Conservation (phyloP, 2,888 invertebrate genomes). For the Cactoblastis cactorum region DNA sequence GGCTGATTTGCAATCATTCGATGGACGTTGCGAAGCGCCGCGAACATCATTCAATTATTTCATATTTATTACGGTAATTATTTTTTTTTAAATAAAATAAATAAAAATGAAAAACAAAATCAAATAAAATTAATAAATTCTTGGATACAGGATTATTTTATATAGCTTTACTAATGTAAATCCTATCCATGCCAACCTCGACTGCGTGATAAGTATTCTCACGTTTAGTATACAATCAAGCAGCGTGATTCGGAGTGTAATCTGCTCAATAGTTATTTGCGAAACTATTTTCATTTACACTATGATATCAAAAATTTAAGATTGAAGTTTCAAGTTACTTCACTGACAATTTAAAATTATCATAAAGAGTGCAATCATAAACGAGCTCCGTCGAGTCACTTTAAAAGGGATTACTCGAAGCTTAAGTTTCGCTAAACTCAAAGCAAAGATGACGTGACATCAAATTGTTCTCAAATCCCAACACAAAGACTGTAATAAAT, state of each 20-base stretch:
- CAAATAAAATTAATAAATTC: too few relatives aligned
- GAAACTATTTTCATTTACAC: too few relatives aligned
- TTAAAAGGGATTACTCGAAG: constrained; percentile 11
- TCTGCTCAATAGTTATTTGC: too few relatives aligned
- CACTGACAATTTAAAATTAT: neutral
- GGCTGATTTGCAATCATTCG: constrained; percentile 45
- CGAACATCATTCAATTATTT: neutral
- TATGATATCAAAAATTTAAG: neutral
- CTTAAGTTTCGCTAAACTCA: constrained; percentile 12
- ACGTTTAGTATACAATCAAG: too few relatives aligned
- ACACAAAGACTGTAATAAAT: constrained; percentile 61
- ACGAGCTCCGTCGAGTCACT: constrained; percentile 7
- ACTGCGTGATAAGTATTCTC: too few relatives aligned
- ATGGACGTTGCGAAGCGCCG: constrained; percentile 6
- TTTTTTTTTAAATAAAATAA: too few relatives aligned
- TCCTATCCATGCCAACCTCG: too few relatives aligned
- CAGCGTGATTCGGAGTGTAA: too few relatives aligned
- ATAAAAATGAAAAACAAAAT: too few relatives aligned
- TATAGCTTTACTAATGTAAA: too few relatives aligned
- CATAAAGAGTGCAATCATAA: constrained; percentile 4
- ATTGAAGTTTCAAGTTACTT: neutral
- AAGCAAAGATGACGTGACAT: constrained; percentile 24
- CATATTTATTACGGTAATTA: too few relatives aligned
- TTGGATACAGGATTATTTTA: too few relatives aligned
- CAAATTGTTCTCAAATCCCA: constrained; percentile 48